Conservation (phyloP, 2,888 invertebrate genomes). For the Ganaspis brasiliensis region DNA sequence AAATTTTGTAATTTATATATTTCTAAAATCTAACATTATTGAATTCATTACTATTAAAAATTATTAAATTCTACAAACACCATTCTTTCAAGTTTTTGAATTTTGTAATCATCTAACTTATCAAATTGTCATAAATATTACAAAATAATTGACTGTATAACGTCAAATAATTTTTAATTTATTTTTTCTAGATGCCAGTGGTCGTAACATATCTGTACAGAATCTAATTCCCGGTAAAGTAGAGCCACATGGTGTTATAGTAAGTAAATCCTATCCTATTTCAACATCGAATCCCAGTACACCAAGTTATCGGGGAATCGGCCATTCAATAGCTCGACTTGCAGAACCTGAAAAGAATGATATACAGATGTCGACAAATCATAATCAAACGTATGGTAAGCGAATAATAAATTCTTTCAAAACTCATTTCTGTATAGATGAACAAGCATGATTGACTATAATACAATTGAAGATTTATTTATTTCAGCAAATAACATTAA, state of each 20-base stretch:
- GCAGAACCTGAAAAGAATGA: conserved; percentile 75
- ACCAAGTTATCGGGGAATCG: conserved; percentile 73
- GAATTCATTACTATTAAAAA: no score
- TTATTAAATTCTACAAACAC: no score
- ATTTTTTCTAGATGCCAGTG: conserved; percentile 70
- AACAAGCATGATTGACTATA: no score
- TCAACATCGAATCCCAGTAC: conserved; percentile 73
- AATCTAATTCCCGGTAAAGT: conserved; percentile 74
- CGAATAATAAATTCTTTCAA: neutral
- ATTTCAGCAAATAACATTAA: conserved; percentile 73
- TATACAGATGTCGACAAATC: conserved; percentile 69
- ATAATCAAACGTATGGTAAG: conserved; percentile 75
- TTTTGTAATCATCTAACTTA: no score
- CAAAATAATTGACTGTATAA: no score
- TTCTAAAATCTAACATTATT: no score
- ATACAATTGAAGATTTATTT: neutral
- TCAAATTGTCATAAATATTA: no score
- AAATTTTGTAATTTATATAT: no score
- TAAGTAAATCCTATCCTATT: conserved; percentile 80
- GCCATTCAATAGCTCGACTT: conserved; percentile 75
- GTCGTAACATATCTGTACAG: conserved; percentile 73
- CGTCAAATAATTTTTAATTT: no score
- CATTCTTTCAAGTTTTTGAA: no score
- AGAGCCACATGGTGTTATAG: conserved; percentile 83
- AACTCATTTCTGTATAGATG: no score